Evolutionary conservation across 2,113 vertebrate species (phyloP), one percentile per base, ranked within the genome.

Genomic region (Passer montanus): DNA sequence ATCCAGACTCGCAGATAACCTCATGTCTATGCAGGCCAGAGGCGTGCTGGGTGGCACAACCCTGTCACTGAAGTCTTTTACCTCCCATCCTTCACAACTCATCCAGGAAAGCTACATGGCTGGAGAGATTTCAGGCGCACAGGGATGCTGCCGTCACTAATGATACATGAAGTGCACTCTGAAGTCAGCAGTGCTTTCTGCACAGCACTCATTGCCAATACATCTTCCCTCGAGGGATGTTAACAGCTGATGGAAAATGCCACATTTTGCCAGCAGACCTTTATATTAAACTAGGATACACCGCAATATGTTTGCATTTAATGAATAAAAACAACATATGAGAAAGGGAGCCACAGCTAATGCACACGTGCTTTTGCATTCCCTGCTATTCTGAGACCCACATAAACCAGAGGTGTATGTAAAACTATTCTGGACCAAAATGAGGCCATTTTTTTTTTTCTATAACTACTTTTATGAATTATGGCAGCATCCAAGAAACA

Each of bases 241-340:
- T 77, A 92, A 93, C 78, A 95, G 87, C 68, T 90, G 85, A 70
- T 44, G 68, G 39, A 94, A 77, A 94, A 83, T 58, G 70, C 50
- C 63, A 62, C 84, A 47, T 80, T 96, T 95, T 80, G 46, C 85
- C 88, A 93, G 18, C 62, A 94, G 91, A 87, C 84, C 87, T 90
- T 80, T 86, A 67, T 83, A 88, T 93, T 87, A 94, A 94, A 93
- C 27, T 73, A 69, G 62, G 52, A 91, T 52, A 50, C 72, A 69
- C 26, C 0, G 1, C 82, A 95, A 64, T 88, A 90, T 95, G 90
- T 68, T 95, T 84, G 68, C 22, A 68, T 92, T 93, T 95, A 96
- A 93, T 89, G 55, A 94, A 84, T 55, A 75, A 85, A 92, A 96
- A 86, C 94, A 96, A 88, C 83, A 90, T 76, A 93, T 56, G 90